Conservation (phyloP, 1,140 invertebrate genomes). For the Micrasema longulum region DNA sequence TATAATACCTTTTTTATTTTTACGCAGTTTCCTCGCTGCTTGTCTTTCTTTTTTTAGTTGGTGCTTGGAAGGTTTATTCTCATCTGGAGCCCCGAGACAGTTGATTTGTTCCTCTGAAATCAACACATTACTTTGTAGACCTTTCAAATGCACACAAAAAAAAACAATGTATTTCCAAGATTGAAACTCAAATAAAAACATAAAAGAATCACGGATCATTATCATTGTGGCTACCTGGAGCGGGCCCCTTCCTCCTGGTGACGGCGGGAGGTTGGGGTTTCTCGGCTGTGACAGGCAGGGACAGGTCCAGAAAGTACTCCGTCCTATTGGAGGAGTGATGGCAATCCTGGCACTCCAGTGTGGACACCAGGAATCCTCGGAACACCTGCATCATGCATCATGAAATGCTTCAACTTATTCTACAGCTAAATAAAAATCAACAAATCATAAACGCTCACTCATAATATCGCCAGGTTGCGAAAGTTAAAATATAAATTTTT, state of each 20-base stretch:
- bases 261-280: slow-evolving; percentile 76
- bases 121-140: no score
- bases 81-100: slow-evolving; percentile 61
- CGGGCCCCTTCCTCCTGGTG: slow-evolving; percentile 66
- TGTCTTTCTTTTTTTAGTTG: slow-evolving; percentile 77
- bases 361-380: slow-evolving; percentile 90
- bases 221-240: slow-evolving; percentile 57
- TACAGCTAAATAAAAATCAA: no score
- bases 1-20: slow-evolving; percentile 51
- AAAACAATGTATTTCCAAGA: no score
- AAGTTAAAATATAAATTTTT: no score
- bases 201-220: no score
- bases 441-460: no score
- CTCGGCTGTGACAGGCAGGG: slow-evolving; percentile 84
- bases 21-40: slow-evolving; percentile 67
- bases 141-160: no score
- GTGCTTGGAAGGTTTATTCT: slow-evolving; percentile 73
- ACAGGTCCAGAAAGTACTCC: slow-evolving; percentile 95
- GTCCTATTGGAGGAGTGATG: slow-evolving; percentile 85
- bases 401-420: no score
- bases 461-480: no score
- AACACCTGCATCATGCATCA: slow-evolving; percentile 71
- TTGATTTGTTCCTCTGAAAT: slow-evolving; percentile 65
- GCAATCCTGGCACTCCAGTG: slow-evolving; percentile 90
- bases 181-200: not conserved